Evolutionary conservation across 1,140 invertebrate genomes (phyloP).

Genomic region (Thaumatotibia leucotreta): DNA sequence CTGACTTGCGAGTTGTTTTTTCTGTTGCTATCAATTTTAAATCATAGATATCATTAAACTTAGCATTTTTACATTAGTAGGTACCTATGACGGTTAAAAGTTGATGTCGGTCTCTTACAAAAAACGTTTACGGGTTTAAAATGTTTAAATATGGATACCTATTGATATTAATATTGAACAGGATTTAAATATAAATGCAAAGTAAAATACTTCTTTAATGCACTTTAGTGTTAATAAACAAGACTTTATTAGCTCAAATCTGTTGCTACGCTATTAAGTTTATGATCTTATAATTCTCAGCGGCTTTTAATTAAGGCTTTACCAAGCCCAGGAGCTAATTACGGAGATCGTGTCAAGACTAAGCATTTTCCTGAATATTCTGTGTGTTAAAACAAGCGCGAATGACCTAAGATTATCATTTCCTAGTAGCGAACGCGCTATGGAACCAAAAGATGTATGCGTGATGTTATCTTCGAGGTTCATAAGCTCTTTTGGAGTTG

Average conservation of each 20-base stretch:
- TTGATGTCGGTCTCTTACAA: too few relatives aligned
- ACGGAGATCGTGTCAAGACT: conserved; percentile 21
- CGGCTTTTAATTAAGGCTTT: neutral
- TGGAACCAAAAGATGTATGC: neutral
- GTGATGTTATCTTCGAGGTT: neutral
- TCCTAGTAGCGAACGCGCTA: conserved; percentile 47
- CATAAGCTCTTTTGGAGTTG: neutral
- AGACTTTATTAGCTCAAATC: neutral
- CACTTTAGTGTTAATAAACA: neutral
- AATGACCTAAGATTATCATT: conserved; percentile 58
- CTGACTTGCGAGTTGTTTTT: neutral
- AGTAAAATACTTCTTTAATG: neutral
- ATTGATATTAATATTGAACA: too few relatives aligned
- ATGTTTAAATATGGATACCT: too few relatives aligned
- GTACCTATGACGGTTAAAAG: too few relatives aligned
- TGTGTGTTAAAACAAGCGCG: conserved; percentile 37
- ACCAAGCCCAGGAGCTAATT: neutral
- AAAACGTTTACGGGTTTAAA: too few relatives aligned
- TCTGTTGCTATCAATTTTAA: neutral
- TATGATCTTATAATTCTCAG: neutral
- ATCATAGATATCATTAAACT: neutral
- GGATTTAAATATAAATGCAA: neutral
- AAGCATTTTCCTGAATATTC: conserved; percentile 36
- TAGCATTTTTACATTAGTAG: too few relatives aligned
- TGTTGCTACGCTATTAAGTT: conserved; percentile 5